Conservation (phyloP, 2,113 vertebrate genomes). For the Tupaia tana region DNA sequence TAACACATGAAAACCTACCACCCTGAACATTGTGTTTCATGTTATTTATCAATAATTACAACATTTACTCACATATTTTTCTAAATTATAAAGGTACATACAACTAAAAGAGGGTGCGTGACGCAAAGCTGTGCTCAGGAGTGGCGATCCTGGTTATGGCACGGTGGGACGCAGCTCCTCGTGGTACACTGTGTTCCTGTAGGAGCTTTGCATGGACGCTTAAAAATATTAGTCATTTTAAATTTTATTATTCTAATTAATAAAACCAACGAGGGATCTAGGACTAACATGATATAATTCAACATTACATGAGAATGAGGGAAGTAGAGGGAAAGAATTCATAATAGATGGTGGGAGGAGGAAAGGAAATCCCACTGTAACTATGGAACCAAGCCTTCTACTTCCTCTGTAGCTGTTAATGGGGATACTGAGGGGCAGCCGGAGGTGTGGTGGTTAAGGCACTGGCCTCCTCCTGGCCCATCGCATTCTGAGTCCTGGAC, state of each 20-base stretch:
- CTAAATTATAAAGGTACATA: neutral
- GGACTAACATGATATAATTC: neutral
- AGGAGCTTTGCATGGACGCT: neutral
- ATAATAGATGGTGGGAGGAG: neutral
- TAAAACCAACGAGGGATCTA: neutral
- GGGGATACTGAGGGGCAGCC: too few relatives aligned
- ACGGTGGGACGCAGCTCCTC: neutral
- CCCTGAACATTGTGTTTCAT: neutral
- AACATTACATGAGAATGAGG: neutral
- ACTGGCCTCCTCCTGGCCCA: too few relatives aligned
- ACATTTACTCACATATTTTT: slow-evolving; percentile 17
- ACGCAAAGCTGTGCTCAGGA: neutral
- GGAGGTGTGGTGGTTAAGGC: too few relatives aligned
- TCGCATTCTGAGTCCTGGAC: too few relatives aligned
- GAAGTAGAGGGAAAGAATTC: neutral
- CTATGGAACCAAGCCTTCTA: neutral
- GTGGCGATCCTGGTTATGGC: neutral
- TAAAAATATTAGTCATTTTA: neutral
- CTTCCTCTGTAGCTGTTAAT: too few relatives aligned
- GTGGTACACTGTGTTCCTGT: neutral
- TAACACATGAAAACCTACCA: neutral
- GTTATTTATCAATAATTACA: slow-evolving; percentile 8
- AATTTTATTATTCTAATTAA: neutral
- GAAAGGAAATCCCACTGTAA: neutral
- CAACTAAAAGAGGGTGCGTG: neutral